These are phyloP conservation scores for Xanthorhoe spadicearia DNA, from an alignment of 2,888 invertebrate genomes.

Conservation along the genomic window DNA sequence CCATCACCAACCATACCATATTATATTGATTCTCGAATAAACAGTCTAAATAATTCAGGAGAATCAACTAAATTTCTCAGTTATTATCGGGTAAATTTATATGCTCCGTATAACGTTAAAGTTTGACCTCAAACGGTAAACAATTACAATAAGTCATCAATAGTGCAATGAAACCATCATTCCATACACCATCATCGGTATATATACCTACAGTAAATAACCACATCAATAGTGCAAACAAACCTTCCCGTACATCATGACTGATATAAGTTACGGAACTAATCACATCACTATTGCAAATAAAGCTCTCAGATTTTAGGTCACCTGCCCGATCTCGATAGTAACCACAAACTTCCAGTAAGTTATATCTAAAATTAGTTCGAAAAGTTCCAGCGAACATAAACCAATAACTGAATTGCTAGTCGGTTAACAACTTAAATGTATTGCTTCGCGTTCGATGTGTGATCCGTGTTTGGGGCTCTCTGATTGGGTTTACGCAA, in stretches of 20 bases:
- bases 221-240: not conserved
- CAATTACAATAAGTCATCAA: not conserved
- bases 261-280: too few relatives aligned
- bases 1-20: too few relatives aligned
- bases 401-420: not conserved
- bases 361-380: slow-evolving; percentile 16
- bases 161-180: too few relatives aligned
- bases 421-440: not conserved
- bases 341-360: slow-evolving; percentile 7
- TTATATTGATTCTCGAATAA: too few relatives aligned
- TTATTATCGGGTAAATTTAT: too few relatives aligned
- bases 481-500: not conserved
- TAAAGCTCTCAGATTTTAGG: slow-evolving; percentile 6
- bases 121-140: not conserved
- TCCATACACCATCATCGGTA: not conserved
- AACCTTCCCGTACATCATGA: too few relatives aligned
- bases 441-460: not conserved
- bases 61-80: too few relatives aligned
- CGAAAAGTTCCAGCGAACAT: slow-evolving; percentile 6
- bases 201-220: not conserved
- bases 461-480: too few relatives aligned
- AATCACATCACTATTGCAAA: not conserved
- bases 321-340: slow-evolving; percentile 11
- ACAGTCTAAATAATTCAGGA: too few relatives aligned
- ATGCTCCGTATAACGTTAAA: too few relatives aligned